Percentiles rank a stretch among this genome's conserved stretches.
Evolutionary conservation across 2,888 invertebrate species (phyloP).

Genomic region (Sphaerophoria rueppellii): DNA sequence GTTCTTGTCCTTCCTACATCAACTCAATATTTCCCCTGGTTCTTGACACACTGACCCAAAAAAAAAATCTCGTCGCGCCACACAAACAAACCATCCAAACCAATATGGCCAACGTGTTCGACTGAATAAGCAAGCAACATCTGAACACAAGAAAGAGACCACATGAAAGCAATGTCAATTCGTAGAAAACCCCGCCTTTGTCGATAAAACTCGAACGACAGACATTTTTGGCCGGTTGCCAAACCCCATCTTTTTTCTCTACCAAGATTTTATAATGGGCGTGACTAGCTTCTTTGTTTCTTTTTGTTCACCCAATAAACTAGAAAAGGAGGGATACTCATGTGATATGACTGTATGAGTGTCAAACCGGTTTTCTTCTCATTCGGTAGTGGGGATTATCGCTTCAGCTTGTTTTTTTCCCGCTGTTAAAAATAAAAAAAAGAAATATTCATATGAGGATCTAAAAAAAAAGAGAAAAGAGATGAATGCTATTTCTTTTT

Average conservation of each 20-base stretch:
- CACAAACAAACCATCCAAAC: conserved; percentile 31
- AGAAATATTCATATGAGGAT: conserved; percentile 26
- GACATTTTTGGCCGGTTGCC: conserved; percentile 16
- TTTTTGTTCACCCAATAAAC: neutral
- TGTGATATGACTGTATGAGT: conserved; percentile 34
- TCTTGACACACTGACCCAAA: conserved; percentile 72
- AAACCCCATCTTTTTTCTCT: conserved; percentile 30
- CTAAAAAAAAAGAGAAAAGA: conserved; percentile 49
- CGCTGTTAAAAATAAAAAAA: conserved; percentile 24
- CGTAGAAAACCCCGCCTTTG: conserved; percentile 25
- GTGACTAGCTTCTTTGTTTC: conserved; percentile 16
- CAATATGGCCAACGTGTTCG: neutral
- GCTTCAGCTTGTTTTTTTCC: conserved; percentile 7
- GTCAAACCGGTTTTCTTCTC: conserved; percentile 29
- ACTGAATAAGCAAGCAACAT: conserved; percentile 14
- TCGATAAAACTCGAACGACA: neutral
- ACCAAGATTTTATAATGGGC: neutral
- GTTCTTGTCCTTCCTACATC: neutral
- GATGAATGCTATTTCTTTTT: conserved; percentile 35
- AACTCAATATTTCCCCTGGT: conserved; percentile 20
- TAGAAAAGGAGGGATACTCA: conserved; percentile 44
- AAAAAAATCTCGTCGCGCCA: conserved; percentile 27
- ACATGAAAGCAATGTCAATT: neutral
- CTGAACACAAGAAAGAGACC: conserved; percentile 9
- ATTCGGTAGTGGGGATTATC: conserved; percentile 60